Evolutionary conservation across 2,888 invertebrate genomes (phyloP), one percentile per base, ranked within the genome.

Genomic region (Zaprionus bogoriensis): DNA sequence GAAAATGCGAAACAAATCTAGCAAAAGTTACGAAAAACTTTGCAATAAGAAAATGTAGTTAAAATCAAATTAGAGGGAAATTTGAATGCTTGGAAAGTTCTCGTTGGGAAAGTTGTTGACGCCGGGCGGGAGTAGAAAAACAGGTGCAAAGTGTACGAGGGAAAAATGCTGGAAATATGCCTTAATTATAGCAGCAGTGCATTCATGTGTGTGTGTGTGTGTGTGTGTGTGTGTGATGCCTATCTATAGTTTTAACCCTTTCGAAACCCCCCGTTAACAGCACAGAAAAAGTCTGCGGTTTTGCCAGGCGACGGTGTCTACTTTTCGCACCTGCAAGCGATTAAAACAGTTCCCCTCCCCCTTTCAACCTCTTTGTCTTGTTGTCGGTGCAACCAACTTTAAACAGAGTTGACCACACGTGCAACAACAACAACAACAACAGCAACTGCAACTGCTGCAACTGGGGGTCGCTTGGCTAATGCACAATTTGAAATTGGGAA

Each of bases 271-370:
- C 17, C 12, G 12, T 22, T 27, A 23, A 19, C 3, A 20, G 42
- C 22, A 25, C 27, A 23, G 22, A 25, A 25, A 9, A n/a, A 22
- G 53, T 53, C 63, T 70, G 70, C 69, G 74, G 70, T 74, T 70
- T 39, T 19, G 46, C 41, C 52, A 46, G 74, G 42, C 67, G 30
- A 61, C 69, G 25, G 32, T 51, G 59, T 55, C 55, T 55, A 59
- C 25, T 63, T 60, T 78, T 79, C 54, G 66, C 77, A 83, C 83
- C 77, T 83, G 80, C 74, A 62, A 63, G 9, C 62, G 68, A 75
- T 77, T 74, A 74, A 36, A 60, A 46, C 30, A 57, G 27, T n/a
- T 4, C 22, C 14, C 19, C 22, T 14, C 25, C 32, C 32, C 9
- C 17, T 36, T 2, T 3, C 27, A 2, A 9, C 10, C 2, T 7